phyloP scores from a whole-genome alignment of 2,888 invertebrate genomes.

The Sinopyrophorus schimmeli region DNA sequence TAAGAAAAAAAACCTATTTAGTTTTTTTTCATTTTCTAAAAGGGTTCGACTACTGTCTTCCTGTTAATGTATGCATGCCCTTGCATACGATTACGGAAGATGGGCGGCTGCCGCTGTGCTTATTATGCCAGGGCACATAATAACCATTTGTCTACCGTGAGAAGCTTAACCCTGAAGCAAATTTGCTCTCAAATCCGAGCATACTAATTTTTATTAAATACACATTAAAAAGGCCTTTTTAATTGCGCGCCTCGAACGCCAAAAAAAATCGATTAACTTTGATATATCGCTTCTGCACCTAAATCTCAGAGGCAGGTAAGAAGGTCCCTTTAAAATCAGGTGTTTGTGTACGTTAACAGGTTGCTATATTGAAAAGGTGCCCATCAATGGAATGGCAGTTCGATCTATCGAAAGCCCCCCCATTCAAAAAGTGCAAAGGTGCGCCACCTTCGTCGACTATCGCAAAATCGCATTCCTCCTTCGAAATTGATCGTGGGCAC shows the following conservation, averaged over 20 bases:
- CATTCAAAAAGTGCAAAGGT: too few species aligned
- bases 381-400: slow-evolving; percentile 44
- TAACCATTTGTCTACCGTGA: slow-evolving; percentile 46
- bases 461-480: too few species aligned
- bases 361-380: slow-evolving; percentile 41
- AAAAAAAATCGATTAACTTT: slow-evolving; percentile 17
- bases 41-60: slow-evolving; percentile 51
- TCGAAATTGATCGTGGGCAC: too few species aligned
- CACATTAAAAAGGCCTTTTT: slow-evolving; percentile 6
- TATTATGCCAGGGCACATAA: slow-evolving; percentile 47
- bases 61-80: slow-evolving; percentile 53
- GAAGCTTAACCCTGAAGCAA: slow-evolving; percentile 35
- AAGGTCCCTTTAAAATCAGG: slow-evolving; percentile 30
- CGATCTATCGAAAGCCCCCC: slow-evolving; percentile 40
- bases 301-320: slow-evolving; percentile 19
- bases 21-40: slow-evolving; percentile 44
- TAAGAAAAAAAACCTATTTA: slow-evolving; percentile 46
- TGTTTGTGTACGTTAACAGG: slow-evolving; percentile 41
- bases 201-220: slow-evolving; percentile 7
- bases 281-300: too few species aligned
- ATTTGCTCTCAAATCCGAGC: slow-evolving; percentile 1
- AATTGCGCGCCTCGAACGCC: slow-evolving; percentile 5
- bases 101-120: slow-evolving; percentile 37
- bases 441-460: too few species aligned
- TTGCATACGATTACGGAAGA: slow-evolving; percentile 49